A percentile compares a stretch with the other conserved stretches of the same genome.
Evolutionary conservation across 2,888 invertebrate species (phyloP).

Genomic region (Synergus umbraculus): DNA sequence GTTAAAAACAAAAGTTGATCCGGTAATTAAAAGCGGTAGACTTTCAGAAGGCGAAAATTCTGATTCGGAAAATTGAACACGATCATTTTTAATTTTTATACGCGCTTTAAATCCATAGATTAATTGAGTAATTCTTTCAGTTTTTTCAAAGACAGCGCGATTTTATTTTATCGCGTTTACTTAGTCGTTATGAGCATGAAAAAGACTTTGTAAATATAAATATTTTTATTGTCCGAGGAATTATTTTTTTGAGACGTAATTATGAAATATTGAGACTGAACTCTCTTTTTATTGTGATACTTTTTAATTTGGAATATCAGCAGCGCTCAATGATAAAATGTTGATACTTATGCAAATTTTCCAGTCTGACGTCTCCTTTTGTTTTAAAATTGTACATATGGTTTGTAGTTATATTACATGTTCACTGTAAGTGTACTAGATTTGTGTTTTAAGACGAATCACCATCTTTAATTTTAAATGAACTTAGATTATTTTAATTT

Average conservation of each 20-base stretch:
- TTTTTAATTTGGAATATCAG: background rate
- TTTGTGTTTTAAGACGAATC: background rate
- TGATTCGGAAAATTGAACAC: background rate
- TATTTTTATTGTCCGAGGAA: background rate
- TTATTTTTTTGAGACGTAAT: background rate
- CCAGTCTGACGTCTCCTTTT: background rate
- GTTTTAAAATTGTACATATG: background rate
- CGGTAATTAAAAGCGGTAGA: background rate
- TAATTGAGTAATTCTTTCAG: background rate
- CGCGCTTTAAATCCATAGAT: background rate
- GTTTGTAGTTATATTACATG: background rate
- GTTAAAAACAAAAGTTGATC: constrained; percentile 13
- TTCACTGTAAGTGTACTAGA: background rate
- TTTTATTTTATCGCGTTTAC: background rate
- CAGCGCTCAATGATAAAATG: background rate
- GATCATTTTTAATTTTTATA: background rate
- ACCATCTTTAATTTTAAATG: background rate
- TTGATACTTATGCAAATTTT: background rate
- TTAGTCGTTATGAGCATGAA: background rate
- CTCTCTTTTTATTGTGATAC: background rate
- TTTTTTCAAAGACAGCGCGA: background rate
- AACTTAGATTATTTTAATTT: background rate
- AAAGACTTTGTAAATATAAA: constrained; percentile 1
- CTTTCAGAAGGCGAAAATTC: background rate
- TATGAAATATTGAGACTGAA: background rate